A percentile compares a stretch with the other conserved stretches of the same genome.
Evolutionary conservation across 2,888 invertebrate genomes (phyloP).

Genomic region (Periphyllus acericola): DNA sequence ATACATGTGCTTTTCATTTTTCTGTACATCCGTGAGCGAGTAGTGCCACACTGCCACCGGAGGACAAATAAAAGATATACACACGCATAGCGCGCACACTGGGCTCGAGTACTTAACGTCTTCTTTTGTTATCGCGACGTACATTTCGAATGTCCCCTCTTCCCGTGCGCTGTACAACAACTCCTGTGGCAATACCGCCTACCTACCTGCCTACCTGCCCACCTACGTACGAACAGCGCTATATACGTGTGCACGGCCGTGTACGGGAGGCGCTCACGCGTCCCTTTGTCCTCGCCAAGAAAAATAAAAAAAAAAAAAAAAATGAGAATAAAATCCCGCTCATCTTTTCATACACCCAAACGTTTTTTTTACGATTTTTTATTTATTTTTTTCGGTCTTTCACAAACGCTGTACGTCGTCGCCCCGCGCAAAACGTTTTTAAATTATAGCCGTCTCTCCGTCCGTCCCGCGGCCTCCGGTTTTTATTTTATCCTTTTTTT

Average conservation of each 20-base stretch:
- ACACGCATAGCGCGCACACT: background rate
- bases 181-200: background rate
- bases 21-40: background rate
- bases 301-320: slow-evolving; percentile 7
- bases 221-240: background rate
- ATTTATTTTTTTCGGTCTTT: background rate
- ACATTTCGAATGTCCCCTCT: slow-evolving; percentile 26
- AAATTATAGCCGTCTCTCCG: slow-evolving; percentile 9
- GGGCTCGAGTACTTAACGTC: slow-evolving; percentile 43
- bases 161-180: background rate
- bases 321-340: background rate
- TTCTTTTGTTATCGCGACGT: slow-evolving; percentile 49
- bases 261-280: background rate
- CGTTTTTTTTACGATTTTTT: background rate
- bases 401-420: background rate
- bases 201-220: background rate
- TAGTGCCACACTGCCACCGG: too few relatives aligned
- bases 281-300: slow-evolving; percentile 19
- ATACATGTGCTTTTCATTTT: slow-evolving; percentile 14
- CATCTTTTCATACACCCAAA: slow-evolving; percentile 21
- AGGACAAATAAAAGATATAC: background rate
- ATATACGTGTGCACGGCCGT: background rate
- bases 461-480: background rate
- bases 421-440: slow-evolving; percentile 31
- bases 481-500: background rate